Evolutionary conservation across 2,888 invertebrate genomes (phyloP).

Genomic region (Bimastos eiseni): DNA sequence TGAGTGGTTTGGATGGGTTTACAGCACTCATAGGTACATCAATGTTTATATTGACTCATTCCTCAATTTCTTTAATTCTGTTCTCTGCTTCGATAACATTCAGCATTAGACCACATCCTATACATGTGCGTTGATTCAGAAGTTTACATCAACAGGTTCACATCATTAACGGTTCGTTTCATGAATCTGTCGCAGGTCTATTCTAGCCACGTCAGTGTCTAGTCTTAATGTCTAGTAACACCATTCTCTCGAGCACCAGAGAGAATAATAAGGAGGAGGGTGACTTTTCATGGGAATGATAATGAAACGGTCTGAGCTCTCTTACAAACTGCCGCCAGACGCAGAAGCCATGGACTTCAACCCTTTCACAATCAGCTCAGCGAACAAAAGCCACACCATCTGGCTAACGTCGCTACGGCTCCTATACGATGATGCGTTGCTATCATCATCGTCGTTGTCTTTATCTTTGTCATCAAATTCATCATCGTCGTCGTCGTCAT

Average conservation of each 20-base stretch:
- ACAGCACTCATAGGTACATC: no score
- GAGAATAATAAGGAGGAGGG: neutral
- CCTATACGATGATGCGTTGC: neutral
- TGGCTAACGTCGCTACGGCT: neutral
- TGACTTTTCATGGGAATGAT: neutral
- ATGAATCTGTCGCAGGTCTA: neutral
- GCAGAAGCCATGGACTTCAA: neutral
- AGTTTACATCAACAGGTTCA: no score
- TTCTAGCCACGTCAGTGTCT: neutral
- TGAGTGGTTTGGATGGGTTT: no score
- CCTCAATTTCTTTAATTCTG: no score
- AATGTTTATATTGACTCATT: no score
- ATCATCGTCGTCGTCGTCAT: no score
- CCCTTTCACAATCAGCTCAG: neutral
- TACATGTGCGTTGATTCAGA: no score
- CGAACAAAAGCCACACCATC: neutral
- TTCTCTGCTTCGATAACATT: no score
- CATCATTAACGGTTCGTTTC: neutral
- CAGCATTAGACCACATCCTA: no score
- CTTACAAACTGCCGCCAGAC: neutral
- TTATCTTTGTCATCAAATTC: constrained; percentile 19
- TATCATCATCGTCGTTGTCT: constrained; percentile 31
- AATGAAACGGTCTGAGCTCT: neutral
- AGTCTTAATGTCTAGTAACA: neutral
- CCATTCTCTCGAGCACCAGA: neutral